Base-by-base conservation (phyloP, 2,888 invertebrate species). In the Ommatoiulus sabulosus region DNA sequence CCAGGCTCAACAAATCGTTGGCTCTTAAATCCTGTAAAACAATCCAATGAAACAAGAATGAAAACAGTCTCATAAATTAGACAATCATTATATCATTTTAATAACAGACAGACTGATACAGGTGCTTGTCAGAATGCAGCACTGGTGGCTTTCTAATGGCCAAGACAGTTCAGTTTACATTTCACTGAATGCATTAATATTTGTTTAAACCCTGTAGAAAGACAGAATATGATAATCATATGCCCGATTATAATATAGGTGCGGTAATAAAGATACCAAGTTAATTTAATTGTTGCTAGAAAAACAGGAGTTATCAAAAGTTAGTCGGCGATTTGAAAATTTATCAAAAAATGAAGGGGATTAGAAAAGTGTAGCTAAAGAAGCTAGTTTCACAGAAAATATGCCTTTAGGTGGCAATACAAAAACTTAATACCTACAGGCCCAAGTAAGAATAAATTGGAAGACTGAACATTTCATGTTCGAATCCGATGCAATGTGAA, bases 21-120 rank as follows among this genome's bases (percentile, higher is more conserved):
- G 2, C 35, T 35, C 35, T 35, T 35, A 35, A 35, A 3, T 17
- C 52, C 52, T 12, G 12, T 52, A 52, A 52, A 52, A 52, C 52
- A 7, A 52, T n/a, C n/a, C n/a, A n/a, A n/a, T n/a, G n/a, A n/a
- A 63, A 2, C 3, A 63, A 20, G 3, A 63, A 63, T 3, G 63
- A 6, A 63, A 63, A n/a, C 7, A 63, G n/a, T 63, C 35, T 35
- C 63, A n/a, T 63, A 63, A 63, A 63, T 63, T 17, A 63, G 63
- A 63, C 63, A 63, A 63, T 63, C 63, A 63, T 63, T 63, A 63
- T 63, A 63, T 63, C 63, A 63, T 63, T 63, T 63, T 63, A 63
- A 63, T 63, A 63, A 63, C 63, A 63, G 63, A 63, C 63, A 63
- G 63, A 20, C 63, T 63, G 63, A 63, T 63, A 63, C 63, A 63